phyloP scores from a whole-genome alignment of 2,797 vertebrate species.

The Chrysocyon brachyurus region DNA sequence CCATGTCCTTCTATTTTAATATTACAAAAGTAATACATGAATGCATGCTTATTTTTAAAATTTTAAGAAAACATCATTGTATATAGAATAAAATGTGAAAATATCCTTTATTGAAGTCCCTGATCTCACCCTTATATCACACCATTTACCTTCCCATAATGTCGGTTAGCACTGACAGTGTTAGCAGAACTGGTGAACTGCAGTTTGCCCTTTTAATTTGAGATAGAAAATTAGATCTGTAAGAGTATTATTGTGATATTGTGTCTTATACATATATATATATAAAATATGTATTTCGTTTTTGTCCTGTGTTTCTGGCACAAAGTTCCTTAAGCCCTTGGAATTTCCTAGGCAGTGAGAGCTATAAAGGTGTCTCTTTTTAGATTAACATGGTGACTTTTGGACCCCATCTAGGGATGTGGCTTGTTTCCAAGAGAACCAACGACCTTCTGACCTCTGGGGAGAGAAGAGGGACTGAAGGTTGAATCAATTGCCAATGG shows the following conservation, averaged over 20 bases:
- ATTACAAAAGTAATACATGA: neutral
- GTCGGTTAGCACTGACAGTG: neutral
- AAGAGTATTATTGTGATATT: neutral
- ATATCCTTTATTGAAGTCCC: neutral
- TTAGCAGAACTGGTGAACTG: neutral
- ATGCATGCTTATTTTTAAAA: neutral
- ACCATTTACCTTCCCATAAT: neutral
- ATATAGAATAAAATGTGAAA: neutral
- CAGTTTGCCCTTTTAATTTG: neutral
- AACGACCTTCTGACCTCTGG: neutral
- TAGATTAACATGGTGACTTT: neutral
- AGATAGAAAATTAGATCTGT: neutral
- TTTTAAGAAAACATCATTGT: neutral
- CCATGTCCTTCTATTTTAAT: neutral
- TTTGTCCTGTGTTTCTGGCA: neutral
- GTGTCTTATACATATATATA: neutral
- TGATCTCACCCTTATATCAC: neutral
- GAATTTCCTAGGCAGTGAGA: neutral
- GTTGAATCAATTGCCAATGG: neutral
- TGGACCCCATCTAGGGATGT: neutral
- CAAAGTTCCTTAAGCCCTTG: neutral
- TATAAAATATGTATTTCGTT: neutral
- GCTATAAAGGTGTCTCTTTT: neutral
- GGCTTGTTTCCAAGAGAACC: neutral
- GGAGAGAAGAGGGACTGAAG: neutral